These are phyloP conservation scores for Vanessa cardui DNA, from an alignment of 2,888 invertebrate genomes.

Conservation along the genomic window DNA sequence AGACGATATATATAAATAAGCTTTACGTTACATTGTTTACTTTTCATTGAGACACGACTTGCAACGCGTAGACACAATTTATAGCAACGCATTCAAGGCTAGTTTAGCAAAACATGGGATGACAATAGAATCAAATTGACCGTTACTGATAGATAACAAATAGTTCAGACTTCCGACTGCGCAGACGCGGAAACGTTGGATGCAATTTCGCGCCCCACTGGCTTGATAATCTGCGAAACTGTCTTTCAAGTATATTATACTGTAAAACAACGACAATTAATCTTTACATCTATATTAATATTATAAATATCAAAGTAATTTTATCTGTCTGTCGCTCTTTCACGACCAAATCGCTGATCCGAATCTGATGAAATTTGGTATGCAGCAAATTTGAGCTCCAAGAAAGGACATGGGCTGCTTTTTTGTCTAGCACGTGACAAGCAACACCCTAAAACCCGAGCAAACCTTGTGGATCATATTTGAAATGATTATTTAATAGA, in stretches of 20 bases:
- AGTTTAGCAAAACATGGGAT: constrained; percentile 12
- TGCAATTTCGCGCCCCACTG: constrained; percentile 38
- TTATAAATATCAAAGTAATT: too few relatives aligned
- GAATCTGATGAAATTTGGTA: too few relatives aligned
- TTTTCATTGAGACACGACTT: neutral
- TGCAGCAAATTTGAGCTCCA: too few relatives aligned
- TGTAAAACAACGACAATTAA: neutral
- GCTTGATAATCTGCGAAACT: constrained; percentile 6
- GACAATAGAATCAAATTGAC: constrained; percentile 22
- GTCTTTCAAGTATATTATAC: neutral
- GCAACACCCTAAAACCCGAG: too few relatives aligned
- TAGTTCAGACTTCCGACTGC: constrained; percentile 36
- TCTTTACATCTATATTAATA: too few relatives aligned
- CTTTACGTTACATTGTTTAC: neutral
- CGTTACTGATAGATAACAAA: constrained; percentile 13
- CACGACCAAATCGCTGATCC: too few relatives aligned
- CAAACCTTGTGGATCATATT: too few relatives aligned
- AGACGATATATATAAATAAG: neutral
- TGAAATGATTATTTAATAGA: too few relatives aligned
- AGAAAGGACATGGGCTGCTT: too few relatives aligned
- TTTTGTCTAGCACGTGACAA: too few relatives aligned
- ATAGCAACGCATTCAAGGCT: constrained; percentile 5
- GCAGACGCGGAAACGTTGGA: constrained; percentile 33
- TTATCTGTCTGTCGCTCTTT: too few relatives aligned
- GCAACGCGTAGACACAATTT: neutral